Conservation (phyloP, 2,113 vertebrate species). For the Grammomys surdaster region DNA sequence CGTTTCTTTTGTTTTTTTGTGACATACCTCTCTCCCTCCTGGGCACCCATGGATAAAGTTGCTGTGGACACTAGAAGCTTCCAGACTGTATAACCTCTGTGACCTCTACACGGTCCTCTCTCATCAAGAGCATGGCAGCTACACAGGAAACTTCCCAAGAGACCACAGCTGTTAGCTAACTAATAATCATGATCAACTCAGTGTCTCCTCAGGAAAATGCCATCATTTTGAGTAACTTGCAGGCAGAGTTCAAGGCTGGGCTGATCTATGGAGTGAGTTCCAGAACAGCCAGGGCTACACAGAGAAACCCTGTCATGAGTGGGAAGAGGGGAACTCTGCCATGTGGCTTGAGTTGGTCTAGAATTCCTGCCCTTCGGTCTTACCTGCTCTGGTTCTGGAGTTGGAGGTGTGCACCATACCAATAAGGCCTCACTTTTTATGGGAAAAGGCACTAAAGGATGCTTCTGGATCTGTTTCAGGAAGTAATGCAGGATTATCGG, state of each 20-base stretch:
- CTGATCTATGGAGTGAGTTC: too few species aligned
- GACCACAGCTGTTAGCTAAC: background rate
- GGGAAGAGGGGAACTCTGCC: background rate
- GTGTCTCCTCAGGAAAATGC: background rate
- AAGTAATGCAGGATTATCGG: slow-evolving; percentile 95
- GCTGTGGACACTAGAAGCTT: background rate
- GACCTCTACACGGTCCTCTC: background rate
- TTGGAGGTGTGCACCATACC: background rate
- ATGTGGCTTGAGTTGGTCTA: background rate
- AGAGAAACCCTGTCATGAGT: too few species aligned
- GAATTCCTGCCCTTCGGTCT: background rate
- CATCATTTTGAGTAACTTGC: background rate
- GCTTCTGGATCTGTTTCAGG: slow-evolving; percentile 85
- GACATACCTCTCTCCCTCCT: background rate
- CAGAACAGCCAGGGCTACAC: too few species aligned
- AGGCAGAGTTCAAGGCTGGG: background rate
- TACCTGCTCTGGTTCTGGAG: background rate
- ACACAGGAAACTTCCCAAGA: background rate
- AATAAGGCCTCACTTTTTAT: background rate
- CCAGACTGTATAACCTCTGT: background rate
- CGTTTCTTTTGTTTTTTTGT: too few species aligned
- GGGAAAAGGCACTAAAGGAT: background rate
- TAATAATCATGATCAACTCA: background rate
- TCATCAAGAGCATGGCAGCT: background rate
- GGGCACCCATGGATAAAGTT: background rate